Base-by-base conservation (phyloP, 2,113 vertebrate genomes). In the Mormyrus iriodes region DNA sequence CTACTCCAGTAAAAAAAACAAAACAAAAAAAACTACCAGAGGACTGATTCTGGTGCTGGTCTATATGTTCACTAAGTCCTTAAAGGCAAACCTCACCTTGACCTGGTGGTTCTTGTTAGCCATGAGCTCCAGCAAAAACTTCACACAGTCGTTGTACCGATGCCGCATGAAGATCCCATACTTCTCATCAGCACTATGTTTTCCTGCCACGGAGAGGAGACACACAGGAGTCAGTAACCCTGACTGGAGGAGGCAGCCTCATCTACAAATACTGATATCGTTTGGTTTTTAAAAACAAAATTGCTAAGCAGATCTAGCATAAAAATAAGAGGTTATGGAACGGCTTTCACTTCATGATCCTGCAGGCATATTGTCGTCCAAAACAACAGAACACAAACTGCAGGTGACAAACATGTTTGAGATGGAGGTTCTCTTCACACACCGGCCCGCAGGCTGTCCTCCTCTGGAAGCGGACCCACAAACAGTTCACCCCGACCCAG, bases 121-220 rank as follows among this genome's bases (percentile, higher is more conserved):
- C 89, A 99, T 92, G 82, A 97, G 96, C 49, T 98, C 97, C 0
- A 93, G 92, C 88, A 99, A 89, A 48, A 94, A 92, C 39, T 90
- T 92, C 91, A 97, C 94, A 73, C 97, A 98, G 88, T 95, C 96
- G 17, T 93, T 93, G 92, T 99, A 99, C 2, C 98, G 97, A 88
- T 99, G 96, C 51, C 98, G 93, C 96, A 99, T 97, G 95, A 98
- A 99, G 0, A 98, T 93, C 73, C 86, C 94, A 91, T 98, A 99
- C 79, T 97, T 99, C 0, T 96, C 94, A 4, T 95, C 93, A 0
- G 97, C 96, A 52, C 94, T 94, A 82, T 3, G 58, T 0, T 0
- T 85, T 4, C 92, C 97, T 98, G 91, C 35, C 3, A 61, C 19
- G 3, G 10, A 52, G 84, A 0, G 13, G 87, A 0, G 44, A 48